A percentile compares a stretch with the other conserved stretches of the same genome.
phyloP scores from a whole-genome alignment of 2,797 vertebrate genomes.

The Sciaenops ocellatus region DNA sequence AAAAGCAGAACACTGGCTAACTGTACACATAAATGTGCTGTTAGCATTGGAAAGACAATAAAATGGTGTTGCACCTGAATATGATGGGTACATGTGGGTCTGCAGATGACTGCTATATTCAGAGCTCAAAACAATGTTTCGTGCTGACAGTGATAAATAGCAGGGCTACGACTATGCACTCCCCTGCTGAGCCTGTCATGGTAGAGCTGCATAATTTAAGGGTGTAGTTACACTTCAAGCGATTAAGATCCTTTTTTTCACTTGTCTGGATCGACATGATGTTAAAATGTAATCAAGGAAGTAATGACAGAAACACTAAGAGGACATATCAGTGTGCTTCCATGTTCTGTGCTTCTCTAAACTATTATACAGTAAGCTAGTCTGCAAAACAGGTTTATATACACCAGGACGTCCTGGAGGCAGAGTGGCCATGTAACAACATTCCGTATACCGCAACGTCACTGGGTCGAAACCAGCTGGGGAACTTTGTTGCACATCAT shows the following conservation, averaged over 20 bases:
- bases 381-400: neutral
- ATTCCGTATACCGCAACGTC: neutral
- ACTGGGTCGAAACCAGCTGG: accelerated
- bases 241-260: too few species aligned
- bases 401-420: neutral
- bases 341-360: neutral
- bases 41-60: too few species aligned
- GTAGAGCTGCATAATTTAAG: too few species aligned
- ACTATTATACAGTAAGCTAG: neutral
- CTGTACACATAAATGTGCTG: too few species aligned
- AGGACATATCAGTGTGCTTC: neutral
- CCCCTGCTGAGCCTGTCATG: too few species aligned
- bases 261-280: neutral
- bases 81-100: too few species aligned
- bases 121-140: too few species aligned
- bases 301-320: neutral
- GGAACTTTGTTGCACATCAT: neutral
- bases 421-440: neutral
- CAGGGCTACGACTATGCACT: too few species aligned
- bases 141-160: too few species aligned
- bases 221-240: neutral
- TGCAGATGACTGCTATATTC: too few species aligned
- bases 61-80: too few species aligned
- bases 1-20: too few species aligned
- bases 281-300: constrained; percentile 9